A percentile compares a stretch with the other conserved stretches of the same genome.
phyloP scores from a whole-genome alignment of 2,888 invertebrate genomes.

The Cerceris rybyensis region DNA sequence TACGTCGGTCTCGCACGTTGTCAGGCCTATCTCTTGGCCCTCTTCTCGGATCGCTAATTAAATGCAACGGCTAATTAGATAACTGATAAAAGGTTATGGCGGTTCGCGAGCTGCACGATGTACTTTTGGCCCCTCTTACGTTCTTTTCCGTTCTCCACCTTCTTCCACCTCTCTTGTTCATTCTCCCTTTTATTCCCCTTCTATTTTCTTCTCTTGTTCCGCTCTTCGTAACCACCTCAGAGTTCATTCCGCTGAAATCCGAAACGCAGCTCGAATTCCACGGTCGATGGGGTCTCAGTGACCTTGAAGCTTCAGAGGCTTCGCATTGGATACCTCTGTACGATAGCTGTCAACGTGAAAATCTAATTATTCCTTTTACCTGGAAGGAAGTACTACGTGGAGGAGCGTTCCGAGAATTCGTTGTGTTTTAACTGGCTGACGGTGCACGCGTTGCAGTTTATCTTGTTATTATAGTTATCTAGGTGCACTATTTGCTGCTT shows the following conservation, averaged over 20 bases:
- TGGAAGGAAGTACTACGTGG: constrained; percentile 51
- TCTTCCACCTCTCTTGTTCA: background rate
- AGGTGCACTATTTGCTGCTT: background rate
- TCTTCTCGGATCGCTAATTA: constrained; percentile 70
- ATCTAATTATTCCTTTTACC: constrained; percentile 57
- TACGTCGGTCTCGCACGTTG: constrained; percentile 55
- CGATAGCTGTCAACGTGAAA: constrained; percentile 42
- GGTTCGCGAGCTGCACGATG: constrained; percentile 52
- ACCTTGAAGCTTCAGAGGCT: constrained; percentile 59
- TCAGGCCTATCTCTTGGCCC: constrained; percentile 58
- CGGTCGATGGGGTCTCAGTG: constrained; percentile 46
- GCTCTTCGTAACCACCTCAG: constrained; percentile 2
- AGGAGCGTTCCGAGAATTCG: constrained; percentile 35
- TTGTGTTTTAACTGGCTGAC: constrained; percentile 7
- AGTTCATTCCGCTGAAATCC: constrained; percentile 58
- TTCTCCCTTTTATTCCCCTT: background rate
- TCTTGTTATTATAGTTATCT: constrained; percentile 4
- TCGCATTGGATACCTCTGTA: constrained; percentile 41
- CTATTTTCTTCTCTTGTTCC: background rate
- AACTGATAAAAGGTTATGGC: constrained; percentile 73
- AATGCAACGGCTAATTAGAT: constrained; percentile 76
- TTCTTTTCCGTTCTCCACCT: constrained; percentile 3
- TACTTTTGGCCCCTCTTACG: constrained; percentile 41
- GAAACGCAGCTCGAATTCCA: constrained; percentile 60
- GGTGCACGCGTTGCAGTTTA: constrained; percentile 37